Evolutionary conservation across 2,113 vertebrate genomes (phyloP), one percentile per base, ranked within the genome.

Genomic region (Paraplagusia blochii): DNA sequence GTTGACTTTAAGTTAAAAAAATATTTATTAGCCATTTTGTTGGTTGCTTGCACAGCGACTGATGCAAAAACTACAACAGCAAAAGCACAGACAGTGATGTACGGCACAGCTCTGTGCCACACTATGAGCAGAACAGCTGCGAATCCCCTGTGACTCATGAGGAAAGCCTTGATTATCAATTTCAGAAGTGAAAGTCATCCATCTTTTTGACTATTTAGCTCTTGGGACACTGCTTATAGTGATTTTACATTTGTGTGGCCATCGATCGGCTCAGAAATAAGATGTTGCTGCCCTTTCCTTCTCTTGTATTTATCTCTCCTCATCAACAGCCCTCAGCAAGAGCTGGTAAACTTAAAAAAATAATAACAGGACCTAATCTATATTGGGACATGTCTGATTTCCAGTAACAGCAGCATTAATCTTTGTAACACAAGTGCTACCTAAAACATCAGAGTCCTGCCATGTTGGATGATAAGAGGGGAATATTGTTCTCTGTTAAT

Each of bases 111-210:
- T 53, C 29, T 14, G 12, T 43, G 17, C 22, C 18, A 9, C 15
- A 14, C 6, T 74, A 22, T 57, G 19, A 44, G 54, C 38, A 35
- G 19, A 12, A 40, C 42, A 44, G 16, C 34, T 52, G 1, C 1
- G 9, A 52, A 34, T 53, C 58, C 48, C 55, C 13, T 2, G 44
- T 42, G 72, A 49, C 51, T 15, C 44, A 43, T 35, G 19, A 55
- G 14, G 46, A 15, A 36, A 9, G 22, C 11, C 29, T 55, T 43
- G 61, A 6, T 66, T 53, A 59, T 53, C 52, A 50, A 35, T 54
- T 69, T 46, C 22, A 19, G 14, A 62, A 75, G 73, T 77, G 35
- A 80, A 70, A 70, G 34, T 29, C 54, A 68, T 82, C 52, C 47
- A 0, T 82, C 71, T 66, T 66, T 12, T 53, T 36, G 11, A 9